Conservation (phyloP, 2,797 vertebrate genomes). For the Channallabes apus region DNA sequence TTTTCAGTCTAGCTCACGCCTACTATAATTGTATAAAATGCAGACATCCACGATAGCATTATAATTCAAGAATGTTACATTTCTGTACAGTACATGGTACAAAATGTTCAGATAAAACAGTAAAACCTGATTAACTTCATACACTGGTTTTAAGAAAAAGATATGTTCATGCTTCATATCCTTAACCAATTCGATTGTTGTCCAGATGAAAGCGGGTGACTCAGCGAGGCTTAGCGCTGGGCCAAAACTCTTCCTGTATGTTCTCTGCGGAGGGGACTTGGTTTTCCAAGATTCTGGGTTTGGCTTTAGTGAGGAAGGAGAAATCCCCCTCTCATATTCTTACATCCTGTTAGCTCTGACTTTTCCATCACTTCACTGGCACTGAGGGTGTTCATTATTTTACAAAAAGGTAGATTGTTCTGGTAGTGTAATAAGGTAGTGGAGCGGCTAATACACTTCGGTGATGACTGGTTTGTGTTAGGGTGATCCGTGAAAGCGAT, state of each 20-base stretch:
- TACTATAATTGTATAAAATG: not conserved
- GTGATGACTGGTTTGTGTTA: constrained; percentile 7
- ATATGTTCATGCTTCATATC: not conserved
- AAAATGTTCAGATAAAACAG: not conserved
- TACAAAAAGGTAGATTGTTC: not conserved
- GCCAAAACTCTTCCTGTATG: constrained; percentile 6
- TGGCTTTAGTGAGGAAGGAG: constrained; percentile 37
- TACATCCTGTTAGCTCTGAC: constrained; percentile 40
- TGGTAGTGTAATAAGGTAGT: not conserved
- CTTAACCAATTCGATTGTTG: not conserved
- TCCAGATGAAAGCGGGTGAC: constrained; percentile 5
- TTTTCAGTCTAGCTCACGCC: not conserved
- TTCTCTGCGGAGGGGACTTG: constrained; percentile 42
- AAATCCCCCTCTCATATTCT: constrained; percentile 39
- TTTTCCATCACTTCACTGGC: constrained; percentile 44
- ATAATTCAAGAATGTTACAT: not conserved
- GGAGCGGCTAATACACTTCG: not conserved
- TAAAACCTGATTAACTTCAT: not conserved
- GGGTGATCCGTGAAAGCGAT: not conserved
- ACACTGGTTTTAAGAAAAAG: not conserved
- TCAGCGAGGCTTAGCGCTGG: not conserved
- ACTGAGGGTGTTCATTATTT: constrained; percentile 34
- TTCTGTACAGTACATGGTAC: not conserved
- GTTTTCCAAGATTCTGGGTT: constrained; percentile 47
- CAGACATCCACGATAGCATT: not conserved